phyloP scores from a whole-genome alignment of 2,888 invertebrate species.

The Xanthia icteritia region DNA sequence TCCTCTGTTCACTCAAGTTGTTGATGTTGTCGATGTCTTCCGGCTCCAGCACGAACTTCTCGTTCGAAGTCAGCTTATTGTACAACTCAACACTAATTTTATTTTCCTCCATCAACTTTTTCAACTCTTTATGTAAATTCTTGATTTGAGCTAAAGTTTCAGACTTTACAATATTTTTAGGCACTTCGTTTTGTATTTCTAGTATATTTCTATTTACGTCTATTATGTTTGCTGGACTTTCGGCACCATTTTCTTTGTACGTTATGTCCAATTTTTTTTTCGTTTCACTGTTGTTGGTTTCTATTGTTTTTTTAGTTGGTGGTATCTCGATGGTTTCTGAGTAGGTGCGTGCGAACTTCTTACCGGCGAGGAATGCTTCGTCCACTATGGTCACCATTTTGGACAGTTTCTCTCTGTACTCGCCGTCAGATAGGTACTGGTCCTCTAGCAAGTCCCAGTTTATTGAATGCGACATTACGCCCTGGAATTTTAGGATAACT shows the following conservation, averaged over 20 bases:
- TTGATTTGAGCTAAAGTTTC: slow-evolving; percentile 69
- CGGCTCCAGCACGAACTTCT: slow-evolving; percentile 84
- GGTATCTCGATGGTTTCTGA: slow-evolving; percentile 74
- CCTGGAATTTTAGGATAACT: slow-evolving; percentile 89
- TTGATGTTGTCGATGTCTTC: slow-evolving; percentile 89
- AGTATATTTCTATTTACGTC: slow-evolving; percentile 72
- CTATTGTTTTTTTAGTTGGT: slow-evolving; percentile 22
- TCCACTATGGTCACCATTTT: slow-evolving; percentile 96
- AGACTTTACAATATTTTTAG: slow-evolving; percentile 65
- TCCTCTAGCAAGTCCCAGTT: slow-evolving; percentile 97
- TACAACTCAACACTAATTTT: slow-evolving; percentile 84
- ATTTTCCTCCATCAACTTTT: slow-evolving; percentile 79
- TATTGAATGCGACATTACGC: slow-evolving; percentile 98
- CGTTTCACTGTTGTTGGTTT: slow-evolving; percentile 52
- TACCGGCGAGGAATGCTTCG: slow-evolving; percentile 93
- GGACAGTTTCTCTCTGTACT: slow-evolving; percentile 95
- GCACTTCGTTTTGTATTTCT: slow-evolving; percentile 71
- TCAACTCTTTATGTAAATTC: slow-evolving; percentile 77
- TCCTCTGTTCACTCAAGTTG: slow-evolving; percentile 78
- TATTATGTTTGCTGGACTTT: slow-evolving; percentile 65
- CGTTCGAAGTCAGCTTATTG: slow-evolving; percentile 84
- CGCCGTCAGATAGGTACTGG: slow-evolving; percentile 95
- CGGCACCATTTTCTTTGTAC: slow-evolving; percentile 74
- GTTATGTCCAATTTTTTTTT: slow-evolving; percentile 77
- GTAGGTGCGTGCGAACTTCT: slow-evolving; percentile 93